Base-by-base conservation (phyloP, 2,888 invertebrate species). In the Flabesymbios commensalis region DNA sequence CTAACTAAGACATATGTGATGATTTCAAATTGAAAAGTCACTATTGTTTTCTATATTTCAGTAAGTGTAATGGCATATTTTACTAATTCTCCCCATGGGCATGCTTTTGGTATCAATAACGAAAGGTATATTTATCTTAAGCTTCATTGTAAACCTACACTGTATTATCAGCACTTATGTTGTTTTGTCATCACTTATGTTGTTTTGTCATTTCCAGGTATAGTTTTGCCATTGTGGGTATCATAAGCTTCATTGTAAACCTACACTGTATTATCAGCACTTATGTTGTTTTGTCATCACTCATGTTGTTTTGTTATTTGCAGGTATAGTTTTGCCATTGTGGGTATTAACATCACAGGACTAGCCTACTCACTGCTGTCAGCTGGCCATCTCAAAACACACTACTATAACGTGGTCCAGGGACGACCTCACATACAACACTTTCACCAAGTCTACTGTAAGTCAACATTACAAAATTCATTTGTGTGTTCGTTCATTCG, bases 341-440 rank as follows among this genome's bases (percentile, higher is more conserved):
- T 86, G 49, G 96, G 96, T 53, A 98, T 98, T 67, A 97, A 97
- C 84, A 86, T 98, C 49, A 97, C 97, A 0, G 91, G 92, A 70
- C 89, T 97, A 88, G 92, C 93, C 1, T 90, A 90, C 78, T 88
- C 89, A 69, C 83, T 98, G 39, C 83, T 97, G 39, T 88, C 88
- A 72, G 88, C 89, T 73, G 93, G 93, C 19, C 86, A 88, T 47
- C 91, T 94, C 1, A 93, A 93, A 83, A 91, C 91, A 2, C 95
- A 96, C 80, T 90, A 97, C 84, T 97, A 91, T 81, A 96, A 96
- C 83, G 86, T 88, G 43, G 88, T 88, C 45, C 70, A 69, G 33
- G 74, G 73, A 47, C 71, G 65, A 42, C 81, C 79, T 24, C 75
- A 72, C 24, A 64, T 84, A 31, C 74, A 78, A 42, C 86, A 92